phyloP scores from a whole-genome alignment of 2,888 invertebrate species.

The Protodeltote pygarga region DNA sequence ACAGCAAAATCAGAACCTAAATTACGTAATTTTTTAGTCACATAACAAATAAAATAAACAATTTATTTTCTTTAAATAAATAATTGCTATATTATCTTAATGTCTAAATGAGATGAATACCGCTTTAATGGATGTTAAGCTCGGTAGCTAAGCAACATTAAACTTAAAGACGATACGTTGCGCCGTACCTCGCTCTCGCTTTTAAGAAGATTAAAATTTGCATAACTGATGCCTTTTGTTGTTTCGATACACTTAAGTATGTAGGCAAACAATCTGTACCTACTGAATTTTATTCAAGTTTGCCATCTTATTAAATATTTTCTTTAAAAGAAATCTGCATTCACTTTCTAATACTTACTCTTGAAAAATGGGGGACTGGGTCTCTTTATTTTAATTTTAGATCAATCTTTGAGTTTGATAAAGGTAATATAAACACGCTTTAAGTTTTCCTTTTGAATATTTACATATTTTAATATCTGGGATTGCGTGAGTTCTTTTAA shows the following conservation, averaged over 20 bases:
- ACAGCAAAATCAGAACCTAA: too few species aligned
- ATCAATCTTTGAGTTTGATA: neutral
- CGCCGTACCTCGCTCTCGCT: constrained; percentile 52
- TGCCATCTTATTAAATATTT: constrained; percentile 19
- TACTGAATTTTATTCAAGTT: constrained; percentile 16
- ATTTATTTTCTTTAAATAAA: too few species aligned
- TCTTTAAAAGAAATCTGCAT: constrained; percentile 7
- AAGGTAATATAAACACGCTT: too few species aligned
- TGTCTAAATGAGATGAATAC: constrained; percentile 39
- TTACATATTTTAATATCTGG: neutral
- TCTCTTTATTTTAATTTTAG: neutral
- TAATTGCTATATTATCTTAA: constrained; percentile 31
- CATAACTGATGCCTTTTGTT: constrained; percentile 65
- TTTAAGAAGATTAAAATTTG: constrained; percentile 77
- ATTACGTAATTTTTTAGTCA: too few species aligned
- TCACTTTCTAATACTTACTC: constrained; percentile 12
- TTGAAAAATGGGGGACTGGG: too few species aligned
- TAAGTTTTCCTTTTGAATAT: neutral
- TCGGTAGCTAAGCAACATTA: constrained; percentile 44
- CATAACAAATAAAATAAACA: too few species aligned
- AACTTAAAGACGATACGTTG: constrained; percentile 53
- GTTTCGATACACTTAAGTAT: constrained; percentile 24
- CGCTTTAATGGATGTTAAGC: constrained; percentile 43
- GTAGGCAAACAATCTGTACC: constrained; percentile 20
- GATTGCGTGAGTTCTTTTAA: constrained; percentile 6